phyloP scores from a whole-genome alignment of 2,797 vertebrate species.

The Avahi laniger region DNA sequence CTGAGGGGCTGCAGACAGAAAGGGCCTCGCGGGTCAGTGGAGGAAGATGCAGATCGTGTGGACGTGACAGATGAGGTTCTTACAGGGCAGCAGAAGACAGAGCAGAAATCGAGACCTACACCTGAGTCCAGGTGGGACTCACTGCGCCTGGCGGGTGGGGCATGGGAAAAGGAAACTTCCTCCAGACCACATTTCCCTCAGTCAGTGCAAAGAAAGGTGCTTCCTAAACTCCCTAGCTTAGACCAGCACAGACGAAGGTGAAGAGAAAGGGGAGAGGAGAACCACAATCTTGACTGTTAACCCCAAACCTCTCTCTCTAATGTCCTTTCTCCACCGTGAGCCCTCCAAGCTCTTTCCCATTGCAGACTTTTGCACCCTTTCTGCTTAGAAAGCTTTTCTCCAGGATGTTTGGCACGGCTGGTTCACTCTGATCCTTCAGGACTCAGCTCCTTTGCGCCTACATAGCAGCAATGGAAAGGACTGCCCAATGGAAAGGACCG shows the following conservation, averaged over 20 bases:
- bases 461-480: not conserved
- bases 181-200: not conserved
- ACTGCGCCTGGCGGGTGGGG: accelerated
- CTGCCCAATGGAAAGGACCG: not conserved
- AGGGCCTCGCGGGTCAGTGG: not conserved
- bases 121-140: not conserved
- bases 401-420: not conserved
- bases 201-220: not conserved
- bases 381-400: not conserved
- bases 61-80: not conserved
- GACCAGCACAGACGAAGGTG: not conserved
- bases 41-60: not conserved
- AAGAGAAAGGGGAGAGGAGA: not conserved
- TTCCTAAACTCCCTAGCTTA: not conserved
- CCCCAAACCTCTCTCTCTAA: not conserved
- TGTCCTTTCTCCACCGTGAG: not conserved
- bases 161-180: not conserved
- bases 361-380: not conserved
- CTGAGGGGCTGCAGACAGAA: not conserved
- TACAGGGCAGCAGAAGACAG: not conserved
- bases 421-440: not conserved
- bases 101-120: not conserved
- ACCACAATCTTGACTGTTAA: not conserved
- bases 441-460: not conserved
- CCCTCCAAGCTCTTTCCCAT: not conserved